A percentile compares a stretch with the other conserved stretches of the same genome.
These are phyloP conservation scores for Apamea epomidion DNA, from an alignment of 2,888 invertebrate species.

Conservation along the genomic window DNA sequence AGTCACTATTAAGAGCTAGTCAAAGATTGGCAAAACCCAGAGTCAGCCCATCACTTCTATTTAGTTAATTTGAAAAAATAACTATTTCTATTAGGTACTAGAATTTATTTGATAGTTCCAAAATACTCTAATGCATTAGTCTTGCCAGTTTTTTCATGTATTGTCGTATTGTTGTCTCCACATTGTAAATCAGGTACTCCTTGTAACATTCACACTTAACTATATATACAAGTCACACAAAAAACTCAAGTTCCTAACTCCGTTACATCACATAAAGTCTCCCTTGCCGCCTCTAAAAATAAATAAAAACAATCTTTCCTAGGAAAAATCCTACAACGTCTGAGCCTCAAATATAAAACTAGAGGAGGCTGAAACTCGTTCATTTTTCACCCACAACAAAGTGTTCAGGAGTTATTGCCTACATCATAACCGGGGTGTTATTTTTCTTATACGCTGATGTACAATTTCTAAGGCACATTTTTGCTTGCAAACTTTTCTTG, in stretches of 20 bases:
- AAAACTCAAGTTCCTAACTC: slow-evolving; percentile 16
- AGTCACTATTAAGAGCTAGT: no score
- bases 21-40: no score
- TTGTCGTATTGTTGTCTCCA: background rate
- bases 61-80: no score
- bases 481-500: slow-evolving; percentile 26
- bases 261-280: slow-evolving; percentile 26
- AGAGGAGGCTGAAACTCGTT: slow-evolving; percentile 62
- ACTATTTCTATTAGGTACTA: no score
- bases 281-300: slow-evolving; percentile 31
- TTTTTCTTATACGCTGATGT: slow-evolving; percentile 65
- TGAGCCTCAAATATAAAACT: slow-evolving; percentile 59
- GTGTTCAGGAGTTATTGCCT: slow-evolving; percentile 71
- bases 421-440: slow-evolving; percentile 68
- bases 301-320: slow-evolving; percentile 34
- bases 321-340: slow-evolving; percentile 25
- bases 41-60: no score
- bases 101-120: no score
- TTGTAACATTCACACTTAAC: slow-evolving; percentile 16
- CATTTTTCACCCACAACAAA: slow-evolving; percentile 73
- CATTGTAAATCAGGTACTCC: background rate
- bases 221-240: background rate
- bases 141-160: background rate
- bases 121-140: no score
- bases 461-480: slow-evolving; percentile 33